A percentile compares a stretch with the other conserved stretches of the same genome.
Evolutionary conservation across 2,113 vertebrate genomes (phyloP).

Genomic region (Struthidea cinerea): DNA sequence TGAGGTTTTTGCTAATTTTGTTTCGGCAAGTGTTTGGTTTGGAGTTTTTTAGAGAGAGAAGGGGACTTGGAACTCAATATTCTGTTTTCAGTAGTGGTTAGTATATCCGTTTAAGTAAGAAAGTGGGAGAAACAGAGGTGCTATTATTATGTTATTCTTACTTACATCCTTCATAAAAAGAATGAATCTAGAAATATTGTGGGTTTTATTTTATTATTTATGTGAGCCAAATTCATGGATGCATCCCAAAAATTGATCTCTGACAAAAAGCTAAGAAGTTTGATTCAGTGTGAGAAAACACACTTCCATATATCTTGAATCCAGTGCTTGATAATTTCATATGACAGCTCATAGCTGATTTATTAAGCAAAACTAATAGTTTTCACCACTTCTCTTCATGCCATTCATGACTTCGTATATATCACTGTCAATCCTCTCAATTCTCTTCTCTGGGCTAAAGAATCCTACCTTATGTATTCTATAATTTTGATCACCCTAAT

Average conservation of each 20-base stretch:
- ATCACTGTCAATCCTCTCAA: neutral
- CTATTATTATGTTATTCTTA: neutral
- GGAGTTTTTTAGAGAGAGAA: neutral
- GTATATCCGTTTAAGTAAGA: neutral
- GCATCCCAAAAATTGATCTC: neutral
- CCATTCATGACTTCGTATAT: neutral
- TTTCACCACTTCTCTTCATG: neutral
- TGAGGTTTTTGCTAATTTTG: neutral
- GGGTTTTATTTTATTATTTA: neutral
- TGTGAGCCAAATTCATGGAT: neutral
- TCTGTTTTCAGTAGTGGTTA: neutral
- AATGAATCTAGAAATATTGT: neutral
- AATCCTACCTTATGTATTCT: neutral
- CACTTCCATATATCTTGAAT: neutral
- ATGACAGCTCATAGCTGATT: neutral
- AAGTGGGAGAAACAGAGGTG: neutral
- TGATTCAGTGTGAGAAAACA: neutral
- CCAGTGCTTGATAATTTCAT: neutral
- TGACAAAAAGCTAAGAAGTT: neutral
- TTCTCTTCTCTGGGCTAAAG: neutral
- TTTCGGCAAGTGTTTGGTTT: neutral
- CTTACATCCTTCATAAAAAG: neutral
- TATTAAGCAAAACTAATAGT: neutral
- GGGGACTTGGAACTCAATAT: neutral
- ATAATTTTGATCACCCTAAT: neutral